Percentiles rank a stretch among this genome's conserved stretches.
These are phyloP conservation scores for Serilophus lunatus DNA, from an alignment of 2,113 vertebrate genomes.

Conservation along the genomic window DNA sequence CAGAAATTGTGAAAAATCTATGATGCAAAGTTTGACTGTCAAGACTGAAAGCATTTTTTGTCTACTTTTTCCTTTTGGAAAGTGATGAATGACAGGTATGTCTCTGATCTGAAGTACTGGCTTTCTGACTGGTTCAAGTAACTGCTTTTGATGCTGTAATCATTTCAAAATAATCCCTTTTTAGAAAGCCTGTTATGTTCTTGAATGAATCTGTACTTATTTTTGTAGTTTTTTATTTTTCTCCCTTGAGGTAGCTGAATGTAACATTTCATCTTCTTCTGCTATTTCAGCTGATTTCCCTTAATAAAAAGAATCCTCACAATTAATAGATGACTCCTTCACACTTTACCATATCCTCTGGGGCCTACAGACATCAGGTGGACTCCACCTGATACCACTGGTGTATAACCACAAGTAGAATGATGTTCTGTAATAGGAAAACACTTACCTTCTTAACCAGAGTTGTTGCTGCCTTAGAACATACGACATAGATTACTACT, in stretches of 20 bases:
- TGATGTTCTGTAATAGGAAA: neutral
- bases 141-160: conserved; percentile 45
- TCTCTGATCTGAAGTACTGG: conserved; percentile 23
- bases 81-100: neutral
- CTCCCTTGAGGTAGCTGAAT: neutral
- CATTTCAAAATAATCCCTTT: conserved; percentile 57
- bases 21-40: neutral
- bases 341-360: neutral
- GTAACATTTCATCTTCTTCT: neutral
- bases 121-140: conserved; percentile 32
- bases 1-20: neutral
- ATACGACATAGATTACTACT: neutral
- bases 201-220: conserved; percentile 37
- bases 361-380: neutral
- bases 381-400: conserved; percentile 26
- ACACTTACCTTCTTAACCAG: neutral
- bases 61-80: neutral
- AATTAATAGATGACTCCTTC: neutral
- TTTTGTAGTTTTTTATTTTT: conserved; percentile 32
- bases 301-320: neutral
- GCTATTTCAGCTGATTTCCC: neutral
- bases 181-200: conserved; percentile 39
- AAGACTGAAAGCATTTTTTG: neutral
- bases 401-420: neutral
- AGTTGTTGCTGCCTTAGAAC: neutral